Evolutionary conservation across 2,113 vertebrate species (phyloP).

Genomic region (Boulengerochromis microlepis): DNA sequence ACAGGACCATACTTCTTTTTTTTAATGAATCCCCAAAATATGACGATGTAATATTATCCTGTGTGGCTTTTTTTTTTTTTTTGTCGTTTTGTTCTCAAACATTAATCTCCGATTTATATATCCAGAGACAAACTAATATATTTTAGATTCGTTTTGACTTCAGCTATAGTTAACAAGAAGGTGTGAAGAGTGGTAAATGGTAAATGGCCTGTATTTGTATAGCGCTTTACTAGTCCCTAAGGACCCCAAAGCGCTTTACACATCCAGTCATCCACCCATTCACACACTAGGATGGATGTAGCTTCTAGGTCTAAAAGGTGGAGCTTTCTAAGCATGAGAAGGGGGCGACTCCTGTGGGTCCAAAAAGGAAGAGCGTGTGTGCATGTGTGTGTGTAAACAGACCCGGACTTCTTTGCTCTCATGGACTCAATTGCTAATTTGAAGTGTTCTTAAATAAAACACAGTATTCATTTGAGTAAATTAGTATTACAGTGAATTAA

Average conservation of each 20-base stretch:
- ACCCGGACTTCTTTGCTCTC: fast-evolving
- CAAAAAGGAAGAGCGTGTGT: neutral
- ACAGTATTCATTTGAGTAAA: neutral
- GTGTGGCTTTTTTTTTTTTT: neutral
- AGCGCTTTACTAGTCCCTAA: no score
- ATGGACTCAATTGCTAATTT: neutral
- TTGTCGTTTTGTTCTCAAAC: neutral
- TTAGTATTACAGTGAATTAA: neutral
- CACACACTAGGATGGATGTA: neutral
- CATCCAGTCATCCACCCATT: no score
- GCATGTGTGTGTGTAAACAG: neutral
- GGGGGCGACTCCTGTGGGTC: neutral
- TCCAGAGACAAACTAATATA: neutral
- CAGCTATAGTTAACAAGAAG: neutral
- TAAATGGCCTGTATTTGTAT: no score
- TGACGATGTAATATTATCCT: neutral
- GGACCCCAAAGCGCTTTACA: no score
- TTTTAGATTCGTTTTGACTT: neutral
- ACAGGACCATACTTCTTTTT: neutral
- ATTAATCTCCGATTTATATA: neutral
- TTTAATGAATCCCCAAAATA: neutral
- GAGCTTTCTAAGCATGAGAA: neutral
- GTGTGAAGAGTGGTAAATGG: neutral
- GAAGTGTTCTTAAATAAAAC: neutral
- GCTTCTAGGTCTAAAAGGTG: neutral